Percentiles rank a stretch among this genome's conserved stretches.
phyloP scores from a whole-genome alignment of 1,140 invertebrate genomes.

The Proales similis region DNA sequence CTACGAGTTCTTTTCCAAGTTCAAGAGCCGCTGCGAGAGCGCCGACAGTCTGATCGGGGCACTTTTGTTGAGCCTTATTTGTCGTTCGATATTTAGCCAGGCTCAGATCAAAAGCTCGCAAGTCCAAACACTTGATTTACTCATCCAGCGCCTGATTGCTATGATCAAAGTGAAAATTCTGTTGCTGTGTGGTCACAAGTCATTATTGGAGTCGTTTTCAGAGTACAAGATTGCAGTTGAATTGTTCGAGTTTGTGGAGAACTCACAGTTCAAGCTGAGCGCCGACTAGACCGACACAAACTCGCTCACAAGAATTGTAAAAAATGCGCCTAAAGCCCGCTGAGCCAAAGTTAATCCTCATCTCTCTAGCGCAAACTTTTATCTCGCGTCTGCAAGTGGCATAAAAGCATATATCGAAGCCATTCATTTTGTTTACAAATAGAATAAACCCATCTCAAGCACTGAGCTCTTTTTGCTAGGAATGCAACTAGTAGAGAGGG shows the following conservation, averaged over 20 bases:
- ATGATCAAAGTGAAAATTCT: constrained; percentile 1
- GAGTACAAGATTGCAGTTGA: constrained; percentile 35
- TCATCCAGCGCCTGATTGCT: background rate
- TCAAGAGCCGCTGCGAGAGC: constrained; percentile 10
- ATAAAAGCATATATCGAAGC: too few relatives aligned
- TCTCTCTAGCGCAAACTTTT: too few relatives aligned
- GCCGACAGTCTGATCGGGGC: background rate
- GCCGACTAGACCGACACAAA: too few relatives aligned
- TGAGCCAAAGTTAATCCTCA: too few relatives aligned
- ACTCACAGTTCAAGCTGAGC: constrained; percentile 28
- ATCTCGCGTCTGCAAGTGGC: too few relatives aligned
- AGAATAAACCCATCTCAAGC: too few relatives aligned
- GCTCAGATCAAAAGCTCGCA: constrained; percentile 3
- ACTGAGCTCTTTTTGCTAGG: too few relatives aligned
- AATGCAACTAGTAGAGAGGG: too few relatives aligned
- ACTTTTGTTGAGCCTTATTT: background rate
- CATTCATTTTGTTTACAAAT: too few relatives aligned
- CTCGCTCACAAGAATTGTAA: too few relatives aligned
- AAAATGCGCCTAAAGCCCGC: too few relatives aligned
- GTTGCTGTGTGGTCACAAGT: constrained; percentile 4
- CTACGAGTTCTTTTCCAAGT: constrained; percentile 7
- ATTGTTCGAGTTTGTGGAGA: constrained; percentile 31
- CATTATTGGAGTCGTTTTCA: constrained; percentile 24
- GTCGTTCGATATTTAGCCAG: background rate
- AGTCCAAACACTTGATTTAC: background rate